Base-by-base conservation (phyloP, 2,113 vertebrate genomes). In the Xenopus borealis region DNA sequence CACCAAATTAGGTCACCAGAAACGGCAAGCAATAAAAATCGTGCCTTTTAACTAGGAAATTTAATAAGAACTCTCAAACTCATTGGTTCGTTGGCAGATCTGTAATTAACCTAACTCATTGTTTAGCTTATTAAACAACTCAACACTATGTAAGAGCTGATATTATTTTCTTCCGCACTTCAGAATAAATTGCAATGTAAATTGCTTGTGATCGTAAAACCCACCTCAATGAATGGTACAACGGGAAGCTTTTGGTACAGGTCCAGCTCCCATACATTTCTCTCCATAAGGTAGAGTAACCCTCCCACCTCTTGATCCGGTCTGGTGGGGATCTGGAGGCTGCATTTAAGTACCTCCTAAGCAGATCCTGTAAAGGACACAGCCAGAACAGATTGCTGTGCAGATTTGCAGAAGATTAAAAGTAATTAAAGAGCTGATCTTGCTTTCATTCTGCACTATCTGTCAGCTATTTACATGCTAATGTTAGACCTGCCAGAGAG, bases 391-490 rank as follows among this genome's bases (percentile, higher is more conserved):
- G 86, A 85, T 84, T 85, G 86, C 80, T 71, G 81, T 74, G 20
- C 80, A 87, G 84, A 79, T 86, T 89, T 90, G 80, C 76, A 18
- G 83, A 83, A 85, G 89, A 87, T 89, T 90, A 86, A 84, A 90
- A 87, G 90, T 91, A 88, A 91, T 92, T 89, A 90, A 88, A 86
- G 85, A 85, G 81, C 81, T 86, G 83, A 82, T 82, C 79, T 84
- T 79, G 79, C 84, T 85, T 86, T 85, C 85, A 71, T 87, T 86
- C 86, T 81, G 84, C 80, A 8, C 0, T 85, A 53, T 88, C 89
- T 90, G 84, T 83, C 84, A 88, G 90, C 88, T 89, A 87, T 90
- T 91, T 89, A 85, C 88, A 88, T 91, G 89, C 87, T 88, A 88
- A 90, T 89, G 81, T 75, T 62, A 78, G 83, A 72, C 79, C 83